These are phyloP conservation scores for Apodemia duryi DNA, from an alignment of 2,888 invertebrate species.

Conservation along the genomic window DNA sequence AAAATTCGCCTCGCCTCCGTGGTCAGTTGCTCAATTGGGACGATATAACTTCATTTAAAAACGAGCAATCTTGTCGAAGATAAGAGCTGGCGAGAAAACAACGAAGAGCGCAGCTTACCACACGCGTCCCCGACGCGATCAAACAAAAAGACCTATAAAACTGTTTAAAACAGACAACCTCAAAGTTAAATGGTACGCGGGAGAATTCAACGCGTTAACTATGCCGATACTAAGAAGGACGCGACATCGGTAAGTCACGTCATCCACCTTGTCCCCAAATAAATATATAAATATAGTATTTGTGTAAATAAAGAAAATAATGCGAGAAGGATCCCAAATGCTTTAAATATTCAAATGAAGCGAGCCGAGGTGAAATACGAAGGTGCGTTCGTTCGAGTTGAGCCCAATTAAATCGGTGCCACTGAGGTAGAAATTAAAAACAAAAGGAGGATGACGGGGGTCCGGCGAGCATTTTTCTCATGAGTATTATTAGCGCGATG, in stretches of 20 bases:
- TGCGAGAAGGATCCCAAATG: constrained; percentile 70
- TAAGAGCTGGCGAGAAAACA: constrained; percentile 75
- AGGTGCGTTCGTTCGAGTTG: constrained; percentile 76
- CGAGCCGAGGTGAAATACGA: constrained; percentile 77
- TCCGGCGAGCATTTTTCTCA: constrained; percentile 76
- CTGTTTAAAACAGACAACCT: constrained; percentile 57
- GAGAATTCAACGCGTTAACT: constrained; percentile 75
- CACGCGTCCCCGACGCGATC: constrained; percentile 61
- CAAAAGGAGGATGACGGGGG: constrained; percentile 75
- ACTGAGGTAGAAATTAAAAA: constrained; percentile 80
- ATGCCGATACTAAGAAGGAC: constrained; percentile 78
- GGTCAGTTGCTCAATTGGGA: constrained; percentile 70
- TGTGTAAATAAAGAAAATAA: constrained; percentile 78
- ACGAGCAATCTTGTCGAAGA: constrained; percentile 77
- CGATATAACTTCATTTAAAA: constrained; percentile 79
- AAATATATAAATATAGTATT: constrained; percentile 73
- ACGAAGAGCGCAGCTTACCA: constrained; percentile 71
- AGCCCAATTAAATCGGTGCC: constrained; percentile 79
- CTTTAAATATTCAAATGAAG: constrained; percentile 80
- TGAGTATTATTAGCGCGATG: constrained; percentile 79
- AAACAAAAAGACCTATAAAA: constrained; percentile 51
- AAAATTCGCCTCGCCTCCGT: constrained; percentile 75
- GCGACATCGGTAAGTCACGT: constrained; percentile 77
- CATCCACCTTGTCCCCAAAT: constrained; percentile 55
- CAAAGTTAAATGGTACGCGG: constrained; percentile 75